A percentile compares a stretch with the other conserved stretches of the same genome.
phyloP scores from a whole-genome alignment of 2,113 vertebrate genomes.

The Lampris incognitus region DNA sequence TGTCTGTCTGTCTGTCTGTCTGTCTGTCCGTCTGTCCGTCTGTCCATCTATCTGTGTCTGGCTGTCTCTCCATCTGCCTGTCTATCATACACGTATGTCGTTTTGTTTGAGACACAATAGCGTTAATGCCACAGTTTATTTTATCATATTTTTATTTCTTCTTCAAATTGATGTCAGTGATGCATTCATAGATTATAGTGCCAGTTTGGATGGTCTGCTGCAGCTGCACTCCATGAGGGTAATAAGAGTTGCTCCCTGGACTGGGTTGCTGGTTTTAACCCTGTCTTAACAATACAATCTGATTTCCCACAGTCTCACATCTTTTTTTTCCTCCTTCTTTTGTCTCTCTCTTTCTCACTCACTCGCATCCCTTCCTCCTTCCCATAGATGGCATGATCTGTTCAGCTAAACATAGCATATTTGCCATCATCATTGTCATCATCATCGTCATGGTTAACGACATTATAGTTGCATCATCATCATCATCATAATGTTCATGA shows the following conservation, averaged over 20 bases:
- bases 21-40: too few species aligned
- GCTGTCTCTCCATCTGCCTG: too few species aligned
- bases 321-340: background rate
- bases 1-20: too few species aligned
- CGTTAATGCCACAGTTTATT: too few species aligned
- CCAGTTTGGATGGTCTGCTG: background rate
- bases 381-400: background rate
- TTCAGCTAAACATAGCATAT: background rate
- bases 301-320: background rate
- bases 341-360: background rate
- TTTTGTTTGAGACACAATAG: too few species aligned
- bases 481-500: background rate
- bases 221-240: conserved; percentile 9
- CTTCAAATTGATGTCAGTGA: background rate
- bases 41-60: too few species aligned
- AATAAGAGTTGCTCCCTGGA: background rate
- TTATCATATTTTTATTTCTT: too few species aligned
- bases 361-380: background rate
- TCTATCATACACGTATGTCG: too few species aligned
- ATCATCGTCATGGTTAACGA: background rate
- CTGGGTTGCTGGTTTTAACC: conserved; percentile 4
- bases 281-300: background rate
- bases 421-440: background rate
- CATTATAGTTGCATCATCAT: background rate
- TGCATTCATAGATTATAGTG: background rate